These are phyloP conservation scores for human (Homo sapiens) DNA, from an alignment of 2,113 vertebrate genomes.

Conservation along the genomic window DNA sequence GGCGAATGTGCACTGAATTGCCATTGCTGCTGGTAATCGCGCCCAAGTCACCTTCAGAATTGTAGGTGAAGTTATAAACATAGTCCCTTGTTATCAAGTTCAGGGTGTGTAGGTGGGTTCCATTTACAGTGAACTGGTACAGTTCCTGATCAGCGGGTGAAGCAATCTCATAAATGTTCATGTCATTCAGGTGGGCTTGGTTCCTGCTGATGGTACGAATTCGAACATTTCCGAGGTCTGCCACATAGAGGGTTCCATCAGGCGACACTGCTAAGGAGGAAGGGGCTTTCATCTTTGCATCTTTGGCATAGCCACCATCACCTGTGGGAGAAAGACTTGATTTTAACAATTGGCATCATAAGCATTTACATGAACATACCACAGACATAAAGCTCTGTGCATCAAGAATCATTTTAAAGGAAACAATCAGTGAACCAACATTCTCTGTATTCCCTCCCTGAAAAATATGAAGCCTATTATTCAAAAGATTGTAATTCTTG, in stretches of 20 bases:
- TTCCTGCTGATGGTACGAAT: slow-evolving; percentile 94
- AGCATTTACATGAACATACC: slow-evolving; percentile 36
- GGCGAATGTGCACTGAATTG: slow-evolving; percentile 90
- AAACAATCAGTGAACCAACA: slow-evolving; percentile 68
- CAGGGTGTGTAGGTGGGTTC: slow-evolving; percentile 95
- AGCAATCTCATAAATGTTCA: slow-evolving; percentile 92
- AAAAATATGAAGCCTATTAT: slow-evolving; percentile 78
- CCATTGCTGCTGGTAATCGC: slow-evolving; percentile 89
- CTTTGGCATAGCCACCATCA: slow-evolving; percentile 96
- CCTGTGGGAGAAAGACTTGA: slow-evolving; percentile 82
- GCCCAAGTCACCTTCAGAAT: slow-evolving; percentile 88
- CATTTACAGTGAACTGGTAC: slow-evolving; percentile 95
- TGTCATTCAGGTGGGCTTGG: slow-evolving; percentile 89
- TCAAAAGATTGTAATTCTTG: slow-evolving; percentile 73
- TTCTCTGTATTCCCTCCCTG: slow-evolving; percentile 40
- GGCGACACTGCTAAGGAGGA: slow-evolving; percentile 95
- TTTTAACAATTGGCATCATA: slow-evolving; percentile 51
- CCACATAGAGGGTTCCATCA: slow-evolving; percentile 94
- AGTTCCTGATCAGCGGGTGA: slow-evolving; percentile 96
- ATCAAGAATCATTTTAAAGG: slow-evolving; percentile 71
- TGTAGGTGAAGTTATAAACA: slow-evolving; percentile 96
- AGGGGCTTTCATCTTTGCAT: slow-evolving; percentile 95
- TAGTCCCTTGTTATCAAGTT: slow-evolving; percentile 96
- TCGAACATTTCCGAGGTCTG: slow-evolving; percentile 96
- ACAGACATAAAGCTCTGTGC: not conserved